phyloP scores from a whole-genome alignment of 2,797 vertebrate species.

The Otolemur crassicaudatus region DNA sequence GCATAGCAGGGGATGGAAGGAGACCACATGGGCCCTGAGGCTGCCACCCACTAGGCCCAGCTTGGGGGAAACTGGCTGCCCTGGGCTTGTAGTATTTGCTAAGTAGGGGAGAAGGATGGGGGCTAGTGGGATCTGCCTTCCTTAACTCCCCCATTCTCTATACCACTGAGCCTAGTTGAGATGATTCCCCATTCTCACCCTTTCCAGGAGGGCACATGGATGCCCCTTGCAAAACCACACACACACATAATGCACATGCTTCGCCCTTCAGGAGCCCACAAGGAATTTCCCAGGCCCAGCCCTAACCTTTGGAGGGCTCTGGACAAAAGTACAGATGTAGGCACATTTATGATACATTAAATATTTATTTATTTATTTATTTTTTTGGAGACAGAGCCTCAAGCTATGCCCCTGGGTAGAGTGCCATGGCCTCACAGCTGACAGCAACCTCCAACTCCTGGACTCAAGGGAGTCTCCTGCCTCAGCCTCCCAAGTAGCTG shows the following conservation, averaged over 20 bases:
- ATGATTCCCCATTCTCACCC: background rate
- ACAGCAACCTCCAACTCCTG: too few species aligned
- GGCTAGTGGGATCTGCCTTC: background rate
- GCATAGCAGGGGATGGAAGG: background rate
- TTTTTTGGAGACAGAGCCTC: too few species aligned
- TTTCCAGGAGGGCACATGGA: background rate
- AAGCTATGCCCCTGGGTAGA: too few species aligned
- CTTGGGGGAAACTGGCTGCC: background rate
- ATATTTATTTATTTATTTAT: too few species aligned
- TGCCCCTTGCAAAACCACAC: fast-evolving
- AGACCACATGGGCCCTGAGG: background rate
- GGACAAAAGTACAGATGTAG: background rate
- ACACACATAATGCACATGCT: fast-evolving
- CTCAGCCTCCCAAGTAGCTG: too few species aligned
- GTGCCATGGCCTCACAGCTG: too few species aligned
- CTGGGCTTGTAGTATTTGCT: background rate
- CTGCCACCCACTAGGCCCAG: background rate
- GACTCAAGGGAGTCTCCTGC: too few species aligned
- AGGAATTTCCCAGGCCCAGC: background rate
- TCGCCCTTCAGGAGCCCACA: background rate
- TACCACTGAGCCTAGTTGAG: background rate
- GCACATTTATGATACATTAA: background rate
- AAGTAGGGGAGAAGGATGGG: background rate
- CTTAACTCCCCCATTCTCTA: background rate
- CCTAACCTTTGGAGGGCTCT: background rate